phyloP scores from a whole-genome alignment of 2,888 invertebrate genomes.

The Tiphia femorata region DNA sequence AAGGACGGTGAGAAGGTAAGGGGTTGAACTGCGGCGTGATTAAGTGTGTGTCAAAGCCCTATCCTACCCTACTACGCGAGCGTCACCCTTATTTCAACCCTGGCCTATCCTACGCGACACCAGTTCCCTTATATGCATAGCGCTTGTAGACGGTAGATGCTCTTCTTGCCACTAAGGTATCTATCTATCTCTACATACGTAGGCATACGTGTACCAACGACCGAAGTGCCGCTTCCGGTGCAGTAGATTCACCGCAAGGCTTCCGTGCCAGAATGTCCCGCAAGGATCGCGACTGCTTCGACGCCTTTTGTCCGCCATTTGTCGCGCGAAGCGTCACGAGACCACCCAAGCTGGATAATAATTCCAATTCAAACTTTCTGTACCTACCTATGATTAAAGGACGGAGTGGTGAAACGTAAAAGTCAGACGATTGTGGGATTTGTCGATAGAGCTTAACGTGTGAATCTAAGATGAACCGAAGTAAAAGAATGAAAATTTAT shows the following conservation, averaged over 20 bases:
- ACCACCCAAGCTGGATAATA: no score
- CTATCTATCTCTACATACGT: slow-evolving; percentile 4
- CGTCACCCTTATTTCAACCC: slow-evolving; percentile 17
- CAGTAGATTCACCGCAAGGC: slow-evolving; percentile 18
- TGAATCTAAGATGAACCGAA: no score
- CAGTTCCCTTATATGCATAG: slow-evolving; percentile 13
- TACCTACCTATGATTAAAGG: no score
- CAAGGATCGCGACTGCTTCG: background rate
- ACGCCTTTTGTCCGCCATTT: slow-evolving; percentile 19
- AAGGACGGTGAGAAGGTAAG: slow-evolving; percentile 14
- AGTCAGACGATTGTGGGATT: no score
- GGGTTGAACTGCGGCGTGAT: slow-evolving; percentile 38
- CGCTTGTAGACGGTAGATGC: slow-evolving; percentile 18
- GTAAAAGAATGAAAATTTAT: no score
- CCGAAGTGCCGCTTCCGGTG: slow-evolving; percentile 21
- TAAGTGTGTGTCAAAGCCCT: slow-evolving; percentile 47
- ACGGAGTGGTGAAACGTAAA: no score
- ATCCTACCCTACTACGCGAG: slow-evolving; percentile 14
- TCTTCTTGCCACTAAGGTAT: slow-evolving; percentile 20
- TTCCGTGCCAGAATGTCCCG: slow-evolving; percentile 10
- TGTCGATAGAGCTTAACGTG: no score
- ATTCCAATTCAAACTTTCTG: no score
- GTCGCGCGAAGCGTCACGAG: slow-evolving; percentile 21
- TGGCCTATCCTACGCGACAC: slow-evolving; percentile 20
- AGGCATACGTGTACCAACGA: no score